Percentiles rank a stretch among this genome's conserved stretches.
phyloP scores from a whole-genome alignment of 2,797 vertebrate genomes.

The Ptychobarbus kaznakovi region DNA sequence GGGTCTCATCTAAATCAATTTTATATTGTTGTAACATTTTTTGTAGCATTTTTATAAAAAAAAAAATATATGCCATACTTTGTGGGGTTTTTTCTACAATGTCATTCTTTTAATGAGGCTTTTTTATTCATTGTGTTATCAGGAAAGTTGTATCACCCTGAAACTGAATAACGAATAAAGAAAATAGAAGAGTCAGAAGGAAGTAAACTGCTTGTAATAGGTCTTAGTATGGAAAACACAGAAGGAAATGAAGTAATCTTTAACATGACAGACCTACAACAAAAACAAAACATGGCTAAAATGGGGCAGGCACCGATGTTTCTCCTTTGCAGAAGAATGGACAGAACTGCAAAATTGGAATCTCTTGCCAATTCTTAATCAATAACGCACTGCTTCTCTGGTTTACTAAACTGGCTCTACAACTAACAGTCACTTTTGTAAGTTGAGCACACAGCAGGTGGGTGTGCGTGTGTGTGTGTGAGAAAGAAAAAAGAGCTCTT shows the following conservation, averaged over 20 bases:
- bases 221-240: background rate
- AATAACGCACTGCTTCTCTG: background rate
- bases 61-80: background rate
- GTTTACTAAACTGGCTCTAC: constrained; percentile 56
- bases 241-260: background rate
- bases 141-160: background rate
- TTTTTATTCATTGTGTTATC: background rate
- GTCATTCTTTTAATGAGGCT: background rate
- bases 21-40: background rate
- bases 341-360: background rate
- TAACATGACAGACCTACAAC: background rate
- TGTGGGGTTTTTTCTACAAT: background rate
- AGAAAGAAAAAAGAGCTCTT: constrained; percentile 24
- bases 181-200: background rate
- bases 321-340: background rate
- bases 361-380: background rate
- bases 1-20: background rate
- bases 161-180: background rate
- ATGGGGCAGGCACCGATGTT: background rate
- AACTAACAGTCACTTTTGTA: constrained; percentile 48
- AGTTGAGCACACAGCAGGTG: constrained; percentile 17
- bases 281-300: background rate
- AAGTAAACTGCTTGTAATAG: background rate
- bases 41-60: background rate
- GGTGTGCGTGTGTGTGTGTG: background rate